Conservation (phyloP, 1,140 invertebrate genomes). For the Saccostrea echinata region DNA sequence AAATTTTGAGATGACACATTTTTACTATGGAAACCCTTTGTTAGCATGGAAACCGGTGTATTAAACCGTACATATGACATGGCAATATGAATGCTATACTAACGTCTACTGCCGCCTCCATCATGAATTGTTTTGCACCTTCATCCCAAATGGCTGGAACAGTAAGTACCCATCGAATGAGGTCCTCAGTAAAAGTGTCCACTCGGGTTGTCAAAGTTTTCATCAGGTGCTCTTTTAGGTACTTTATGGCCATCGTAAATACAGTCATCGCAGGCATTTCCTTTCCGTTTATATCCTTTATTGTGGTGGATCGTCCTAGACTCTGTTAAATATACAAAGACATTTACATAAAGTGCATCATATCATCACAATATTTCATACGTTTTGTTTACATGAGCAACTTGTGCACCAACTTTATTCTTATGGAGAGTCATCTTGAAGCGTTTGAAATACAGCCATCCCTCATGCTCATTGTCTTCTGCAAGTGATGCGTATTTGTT, state of each 20-base stretch:
- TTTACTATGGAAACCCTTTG: no score
- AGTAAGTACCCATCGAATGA: slow-evolving; percentile 72
- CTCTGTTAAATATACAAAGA: slow-evolving; percentile 20
- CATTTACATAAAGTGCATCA: no score
- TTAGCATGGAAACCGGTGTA: no score
- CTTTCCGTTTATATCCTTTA: slow-evolving; percentile 71
- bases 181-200: slow-evolving; percentile 43
- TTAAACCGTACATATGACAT: no score
- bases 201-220: slow-evolving; percentile 58
- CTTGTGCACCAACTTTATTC: neutral
- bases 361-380: no score
- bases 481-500: slow-evolving; percentile 39
- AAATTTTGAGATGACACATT: no score
- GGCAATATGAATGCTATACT: neutral
- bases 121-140: slow-evolving; percentile 75
- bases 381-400: no score
- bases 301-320: slow-evolving; percentile 52
- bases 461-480: slow-evolving; percentile 6
- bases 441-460: slow-evolving; percentile 42
- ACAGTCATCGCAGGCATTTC: slow-evolving; percentile 68
- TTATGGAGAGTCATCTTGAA: slow-evolving; percentile 31
- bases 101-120: slow-evolving; percentile 71
- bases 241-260: slow-evolving; percentile 70
- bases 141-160: slow-evolving; percentile 76
- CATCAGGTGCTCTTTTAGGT: slow-evolving; percentile 70